Evolutionary conservation across 2,797 vertebrate species (phyloP).

Genomic region (Mycteria americana): DNA sequence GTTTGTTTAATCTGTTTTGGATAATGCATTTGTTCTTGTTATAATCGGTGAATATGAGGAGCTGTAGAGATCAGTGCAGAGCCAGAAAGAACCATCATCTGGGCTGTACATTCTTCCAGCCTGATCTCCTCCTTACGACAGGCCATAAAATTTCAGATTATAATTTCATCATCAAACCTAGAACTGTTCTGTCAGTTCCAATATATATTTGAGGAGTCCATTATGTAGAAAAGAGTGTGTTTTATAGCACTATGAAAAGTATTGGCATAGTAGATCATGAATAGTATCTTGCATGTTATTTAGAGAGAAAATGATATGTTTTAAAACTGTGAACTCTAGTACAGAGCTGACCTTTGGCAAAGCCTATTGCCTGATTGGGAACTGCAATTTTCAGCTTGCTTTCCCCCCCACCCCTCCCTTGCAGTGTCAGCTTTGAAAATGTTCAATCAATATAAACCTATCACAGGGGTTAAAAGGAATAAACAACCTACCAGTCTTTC

Average conservation of each 20-base stretch:
- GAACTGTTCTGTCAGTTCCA: background rate
- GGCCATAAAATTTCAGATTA: background rate
- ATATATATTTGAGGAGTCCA: background rate
- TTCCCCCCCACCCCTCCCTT: background rate
- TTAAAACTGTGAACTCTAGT: background rate
- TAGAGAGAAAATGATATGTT: conserved; percentile 26
- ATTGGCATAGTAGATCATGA: background rate
- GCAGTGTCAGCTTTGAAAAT: conserved; percentile 29
- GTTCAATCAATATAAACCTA: conserved; percentile 25
- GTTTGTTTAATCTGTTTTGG: background rate
- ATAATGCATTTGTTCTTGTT: background rate
- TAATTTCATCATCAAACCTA: conserved; percentile 5
- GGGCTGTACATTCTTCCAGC: background rate
- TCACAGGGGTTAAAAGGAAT: conserved; percentile 43
- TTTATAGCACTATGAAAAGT: background rate
- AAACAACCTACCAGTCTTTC: background rate
- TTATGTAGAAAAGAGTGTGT: background rate
- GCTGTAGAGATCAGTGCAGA: background rate
- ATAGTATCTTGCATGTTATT: background rate
- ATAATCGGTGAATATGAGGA: background rate
- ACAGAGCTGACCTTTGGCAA: conserved; percentile 32
- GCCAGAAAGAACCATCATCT: background rate
- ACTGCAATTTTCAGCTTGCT: background rate
- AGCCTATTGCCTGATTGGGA: background rate
- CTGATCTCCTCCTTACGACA: background rate